Percentiles rank a stretch among this genome's conserved stretches.
These are phyloP conservation scores for Pagetopsis macropterus DNA, from an alignment of 2,797 vertebrate genomes.

Conservation along the genomic window DNA sequence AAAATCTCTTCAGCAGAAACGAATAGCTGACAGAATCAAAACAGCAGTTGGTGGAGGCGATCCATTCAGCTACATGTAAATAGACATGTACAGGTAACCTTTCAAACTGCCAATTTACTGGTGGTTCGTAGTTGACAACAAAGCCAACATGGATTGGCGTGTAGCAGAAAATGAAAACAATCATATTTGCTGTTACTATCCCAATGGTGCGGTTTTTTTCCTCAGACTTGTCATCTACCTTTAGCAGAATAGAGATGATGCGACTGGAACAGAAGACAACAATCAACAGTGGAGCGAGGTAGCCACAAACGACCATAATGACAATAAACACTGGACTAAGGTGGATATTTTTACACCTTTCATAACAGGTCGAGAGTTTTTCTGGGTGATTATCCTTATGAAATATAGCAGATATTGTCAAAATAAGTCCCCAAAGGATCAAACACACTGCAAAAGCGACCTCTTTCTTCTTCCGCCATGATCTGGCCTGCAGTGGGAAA, in stretches of 20 bases:
- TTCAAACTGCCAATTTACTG: fast-evolving
- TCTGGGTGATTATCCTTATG: background rate
- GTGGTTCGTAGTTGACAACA: slow-evolving; percentile 22
- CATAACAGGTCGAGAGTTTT: slow-evolving; percentile 61
- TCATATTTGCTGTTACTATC: slow-evolving; percentile 82
- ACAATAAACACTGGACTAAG: fast-evolving
- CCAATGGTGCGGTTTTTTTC: slow-evolving; percentile 64
- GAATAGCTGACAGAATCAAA: slow-evolving; percentile 87
- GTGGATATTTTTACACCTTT: background rate
- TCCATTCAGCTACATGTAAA: slow-evolving; percentile 67
- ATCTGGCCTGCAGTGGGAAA: slow-evolving; percentile 70
- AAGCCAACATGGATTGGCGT: slow-evolving; percentile 79
- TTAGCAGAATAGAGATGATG: slow-evolving; percentile 67
- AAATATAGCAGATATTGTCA: background rate
- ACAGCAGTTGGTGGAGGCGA: slow-evolving; percentile 86
- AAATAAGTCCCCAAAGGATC: slow-evolving; percentile 64
- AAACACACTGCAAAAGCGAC: slow-evolving; percentile 64
- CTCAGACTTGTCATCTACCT: slow-evolving; percentile 4
- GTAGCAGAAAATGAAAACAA: slow-evolving; percentile 86
- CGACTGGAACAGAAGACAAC: slow-evolving; percentile 71
- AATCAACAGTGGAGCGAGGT: slow-evolving; percentile 63
- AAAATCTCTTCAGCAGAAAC: slow-evolving; percentile 79
- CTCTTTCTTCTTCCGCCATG: slow-evolving; percentile 57
- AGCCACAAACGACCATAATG: slow-evolving; percentile 60
- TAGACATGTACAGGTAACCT: background rate